Conservation (phyloP, 1,140 invertebrate species). For the Uloborus diversus region DNA sequence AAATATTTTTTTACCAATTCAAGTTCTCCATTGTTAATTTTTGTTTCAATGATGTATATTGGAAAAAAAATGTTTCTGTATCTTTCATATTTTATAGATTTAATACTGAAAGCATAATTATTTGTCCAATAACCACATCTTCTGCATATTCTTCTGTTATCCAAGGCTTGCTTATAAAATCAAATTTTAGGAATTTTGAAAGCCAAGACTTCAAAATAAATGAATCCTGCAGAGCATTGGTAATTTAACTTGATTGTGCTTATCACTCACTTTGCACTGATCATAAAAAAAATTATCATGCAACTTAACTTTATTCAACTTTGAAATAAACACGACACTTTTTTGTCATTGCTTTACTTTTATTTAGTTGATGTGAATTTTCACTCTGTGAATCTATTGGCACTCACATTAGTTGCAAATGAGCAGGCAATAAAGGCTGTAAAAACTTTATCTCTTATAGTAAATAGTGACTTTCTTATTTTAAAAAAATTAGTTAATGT, state of each 20-base stretch:
- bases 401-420: neutral
- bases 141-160: slow-evolving; percentile 26
- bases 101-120: slow-evolving; percentile 8
- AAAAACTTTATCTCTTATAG: too few species aligned
- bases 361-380: neutral
- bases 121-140: slow-evolving; percentile 8
- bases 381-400: neutral
- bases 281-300: neutral
- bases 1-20: neutral
- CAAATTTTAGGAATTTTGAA: neutral
- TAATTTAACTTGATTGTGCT: slow-evolving; percentile 18
- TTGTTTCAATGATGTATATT: neutral
- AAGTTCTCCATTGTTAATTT: neutral
- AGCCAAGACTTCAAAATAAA: neutral
- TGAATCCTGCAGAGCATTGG: slow-evolving; percentile 15
- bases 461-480: too few species aligned
- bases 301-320: neutral
- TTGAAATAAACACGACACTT: neutral
- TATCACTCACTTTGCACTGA: neutral
- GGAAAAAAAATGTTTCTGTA: neutral
- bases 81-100: slow-evolving; percentile 41
- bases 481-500: too few species aligned
- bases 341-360: neutral
- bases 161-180: slow-evolving; percentile 31
- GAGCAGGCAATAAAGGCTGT: too few species aligned